Evolutionary conservation across 2,888 invertebrate genomes (phyloP), one percentile per base, ranked within the genome.

Genomic region (Sepioteuthis lessoniana): DNA sequence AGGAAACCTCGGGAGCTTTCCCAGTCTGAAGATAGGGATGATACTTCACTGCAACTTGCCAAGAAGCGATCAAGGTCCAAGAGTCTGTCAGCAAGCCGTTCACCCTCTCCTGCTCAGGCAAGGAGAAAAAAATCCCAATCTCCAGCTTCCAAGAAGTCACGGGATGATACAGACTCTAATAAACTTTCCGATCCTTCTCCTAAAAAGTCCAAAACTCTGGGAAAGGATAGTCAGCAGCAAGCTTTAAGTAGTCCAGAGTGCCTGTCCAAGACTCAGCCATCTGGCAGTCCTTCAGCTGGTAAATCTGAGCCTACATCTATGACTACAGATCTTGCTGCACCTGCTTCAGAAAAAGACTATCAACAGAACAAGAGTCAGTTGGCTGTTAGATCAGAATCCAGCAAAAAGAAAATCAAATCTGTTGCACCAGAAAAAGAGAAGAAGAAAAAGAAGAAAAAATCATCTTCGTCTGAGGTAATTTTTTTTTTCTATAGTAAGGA

Each of bases 11-110:
- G 91, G 42, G 94, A 90, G 76, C 91, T 93, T n/a, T 94, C 94
- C 28, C 94, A 94, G 1, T 94, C 94, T 37, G 94, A 94, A 21
- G 94, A 94, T 3, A 94, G 94, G n/a, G 95, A 94, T 25, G 94
- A 94, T 38, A 94, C 94, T 90, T 95, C 94, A 8, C 60, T 93
- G 19, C 93, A 90, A 93, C 94, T 38, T 46, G 25, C 94, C 90
- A 93, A 93, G 93, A 76, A 94, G 91, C 55, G 93, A 93, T 93
- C 94, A 93, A 37, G 47, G 50, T 38, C 94, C 94, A 42, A 47
- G 92, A 92, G 92, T 42, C n/a, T 92, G 42, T 92, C 92, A n/a
- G 47, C n/a, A 19, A 92, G 92, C 31, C 92, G 92, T 90, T 91
- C 76, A 50, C 42, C 90, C 28, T 94, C 94, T 91, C 94, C 94